Percentiles rank a stretch among this genome's conserved stretches.
phyloP scores from a whole-genome alignment of 2,888 invertebrate species.

The Rhamphomyia laevipes region DNA sequence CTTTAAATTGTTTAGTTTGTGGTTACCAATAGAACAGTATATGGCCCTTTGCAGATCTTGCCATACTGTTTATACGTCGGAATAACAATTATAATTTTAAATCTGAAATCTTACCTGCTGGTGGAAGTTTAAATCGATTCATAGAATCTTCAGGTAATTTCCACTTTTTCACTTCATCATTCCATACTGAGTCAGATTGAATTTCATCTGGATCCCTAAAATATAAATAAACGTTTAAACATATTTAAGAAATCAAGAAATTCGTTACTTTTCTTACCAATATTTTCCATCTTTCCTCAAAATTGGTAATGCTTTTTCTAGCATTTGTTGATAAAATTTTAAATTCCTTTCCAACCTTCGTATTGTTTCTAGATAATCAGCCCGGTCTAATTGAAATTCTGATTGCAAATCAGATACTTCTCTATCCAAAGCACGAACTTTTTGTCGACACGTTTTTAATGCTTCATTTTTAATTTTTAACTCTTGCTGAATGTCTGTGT shows the following conservation, averaged over 20 bases:
- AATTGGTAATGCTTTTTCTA: conserved; percentile 53
- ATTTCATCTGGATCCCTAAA: conserved; percentile 55
- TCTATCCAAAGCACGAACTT: conserved; percentile 52
- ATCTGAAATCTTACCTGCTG: conserved; percentile 39
- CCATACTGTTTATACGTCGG: conserved; percentile 1
- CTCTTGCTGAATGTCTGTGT: conserved; percentile 67
- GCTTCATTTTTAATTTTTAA: conserved; percentile 57
- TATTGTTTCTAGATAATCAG: conserved; percentile 74
- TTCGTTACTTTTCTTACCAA: conserved; percentile 37
- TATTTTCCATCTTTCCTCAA: conserved; percentile 64
- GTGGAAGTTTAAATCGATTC: conserved; percentile 55
- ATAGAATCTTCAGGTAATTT: conserved; percentile 54
- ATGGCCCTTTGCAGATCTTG: conserved; percentile 2
- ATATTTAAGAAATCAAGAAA: not conserved
- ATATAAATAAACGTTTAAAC: not conserved
- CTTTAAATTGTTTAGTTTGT: not conserved
- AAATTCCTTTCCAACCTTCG: conserved; percentile 58
- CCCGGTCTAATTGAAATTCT: conserved; percentile 69
- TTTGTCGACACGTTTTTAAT: conserved; percentile 51
- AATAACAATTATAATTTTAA: conserved; percentile 4
- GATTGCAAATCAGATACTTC: conserved; percentile 67
- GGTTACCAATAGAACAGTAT: conserved; percentile 3
- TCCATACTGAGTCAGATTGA: conserved; percentile 57
- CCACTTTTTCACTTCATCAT: conserved; percentile 61
- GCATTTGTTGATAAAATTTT: conserved; percentile 52